These are phyloP conservation scores for Drosophila macrospina DNA, from an alignment of 2,888 invertebrate species.

Conservation along the genomic window DNA sequence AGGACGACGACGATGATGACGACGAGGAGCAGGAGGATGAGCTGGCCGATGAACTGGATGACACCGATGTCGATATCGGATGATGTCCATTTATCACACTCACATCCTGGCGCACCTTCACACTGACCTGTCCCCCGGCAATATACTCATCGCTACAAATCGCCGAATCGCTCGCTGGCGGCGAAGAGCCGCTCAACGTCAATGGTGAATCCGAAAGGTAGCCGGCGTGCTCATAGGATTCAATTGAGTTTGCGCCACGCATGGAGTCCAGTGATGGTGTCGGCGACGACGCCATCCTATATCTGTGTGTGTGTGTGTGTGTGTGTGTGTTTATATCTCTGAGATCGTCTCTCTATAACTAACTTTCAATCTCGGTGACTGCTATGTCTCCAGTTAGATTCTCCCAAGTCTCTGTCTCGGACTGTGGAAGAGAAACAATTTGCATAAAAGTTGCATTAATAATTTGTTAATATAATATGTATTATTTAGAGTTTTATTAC, in stretches of 20 bases:
- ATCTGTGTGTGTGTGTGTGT: conserved; percentile 21
- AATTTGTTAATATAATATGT: background rate
- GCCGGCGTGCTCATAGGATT: conserved; percentile 94
- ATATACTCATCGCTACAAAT: conserved; percentile 89
- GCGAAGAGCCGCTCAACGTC: conserved; percentile 94
- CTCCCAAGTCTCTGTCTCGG: background rate
- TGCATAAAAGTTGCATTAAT: background rate
- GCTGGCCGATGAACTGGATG: conserved; percentile 82
- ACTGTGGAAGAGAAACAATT: background rate
- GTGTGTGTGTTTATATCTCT: background rate
- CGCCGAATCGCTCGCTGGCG: conserved; percentile 93
- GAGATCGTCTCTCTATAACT: background rate
- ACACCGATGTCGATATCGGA: conserved; percentile 83
- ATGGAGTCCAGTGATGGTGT: conserved; percentile 97
- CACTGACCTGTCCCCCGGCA: conserved; percentile 63
- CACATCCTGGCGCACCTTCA: conserved; percentile 76
- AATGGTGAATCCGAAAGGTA: conserved; percentile 91
- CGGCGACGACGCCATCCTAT: conserved; percentile 94
- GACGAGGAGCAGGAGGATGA: conserved; percentile 81
- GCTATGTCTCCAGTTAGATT: background rate
- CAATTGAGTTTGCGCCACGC: conserved; percentile 94
- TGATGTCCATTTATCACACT: conserved; percentile 83
- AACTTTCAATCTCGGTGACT: background rate
- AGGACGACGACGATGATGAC: conserved; percentile 73
- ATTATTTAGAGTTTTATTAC: no score